Evolutionary conservation across 37 sponge, comb jelly and placozoan species (phyloP).

Genomic region (Ianthella basta): DNA sequence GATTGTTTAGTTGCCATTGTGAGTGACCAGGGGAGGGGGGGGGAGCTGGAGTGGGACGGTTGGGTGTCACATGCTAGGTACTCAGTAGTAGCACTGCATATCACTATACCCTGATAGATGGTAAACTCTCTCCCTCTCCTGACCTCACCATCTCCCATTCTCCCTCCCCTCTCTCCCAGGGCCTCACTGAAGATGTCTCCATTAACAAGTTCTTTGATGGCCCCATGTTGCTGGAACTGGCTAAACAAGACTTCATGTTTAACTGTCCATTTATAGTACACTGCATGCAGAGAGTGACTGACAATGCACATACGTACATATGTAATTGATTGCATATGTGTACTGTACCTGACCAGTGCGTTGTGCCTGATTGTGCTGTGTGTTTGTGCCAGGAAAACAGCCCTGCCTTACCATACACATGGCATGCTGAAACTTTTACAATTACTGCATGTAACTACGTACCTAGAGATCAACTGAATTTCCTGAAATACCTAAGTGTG

Average conservation of each 20-base stretch:
- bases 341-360: too few species aligned
- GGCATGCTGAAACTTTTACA: too few species aligned
- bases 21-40: too few species aligned
- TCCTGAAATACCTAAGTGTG: too few species aligned
- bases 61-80: background rate
- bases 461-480: too few species aligned
- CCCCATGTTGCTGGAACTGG: constrained; percentile 97
- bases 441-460: too few species aligned
- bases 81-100: background rate
- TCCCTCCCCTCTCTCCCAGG: constrained; percentile 39
- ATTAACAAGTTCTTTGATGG: constrained; percentile 99
- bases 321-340: background rate
- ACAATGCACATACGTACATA: background rate
- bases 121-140: background rate
- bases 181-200: constrained; percentile 95
- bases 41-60: too few species aligned
- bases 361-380: too few species aligned
- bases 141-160: too few species aligned
- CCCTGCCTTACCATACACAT: too few species aligned
- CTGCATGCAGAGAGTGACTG: background rate
- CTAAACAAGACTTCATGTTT: constrained; percentile 94
- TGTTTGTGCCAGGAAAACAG: too few species aligned
- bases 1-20: too few species aligned
- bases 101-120: background rate
- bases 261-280: constrained; percentile 71